These are phyloP conservation scores for Nasonia vitripennis DNA, from an alignment of 1,140 invertebrate species.

Conservation along the genomic window DNA sequence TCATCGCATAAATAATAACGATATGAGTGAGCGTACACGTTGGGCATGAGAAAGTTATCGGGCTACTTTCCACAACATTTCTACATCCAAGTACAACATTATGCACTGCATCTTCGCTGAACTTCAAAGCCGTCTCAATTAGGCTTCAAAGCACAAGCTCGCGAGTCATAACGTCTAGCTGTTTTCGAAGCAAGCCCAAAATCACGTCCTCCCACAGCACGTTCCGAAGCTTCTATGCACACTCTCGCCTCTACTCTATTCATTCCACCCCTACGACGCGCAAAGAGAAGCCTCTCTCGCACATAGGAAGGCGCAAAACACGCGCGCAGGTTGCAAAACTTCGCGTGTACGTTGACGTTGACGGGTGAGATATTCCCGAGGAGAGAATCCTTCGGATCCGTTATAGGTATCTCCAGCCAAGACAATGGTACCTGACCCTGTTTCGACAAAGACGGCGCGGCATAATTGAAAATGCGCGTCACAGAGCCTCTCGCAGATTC, in stretches of 20 bases:
- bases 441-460: conserved; percentile 50
- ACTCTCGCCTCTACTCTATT: too few species aligned
- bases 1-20: neutral
- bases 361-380: conserved; percentile 20
- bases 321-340: neutral
- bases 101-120: too few species aligned
- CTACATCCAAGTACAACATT: too few species aligned
- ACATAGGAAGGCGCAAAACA: neutral
- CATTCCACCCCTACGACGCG: too few species aligned
- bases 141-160: too few species aligned
- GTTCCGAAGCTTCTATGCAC: too few species aligned
- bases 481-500: conserved; percentile 43
- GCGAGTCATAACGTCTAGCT: too few species aligned
- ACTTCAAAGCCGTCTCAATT: too few species aligned
- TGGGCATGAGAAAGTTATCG: neutral
- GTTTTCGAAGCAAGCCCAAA: too few species aligned
- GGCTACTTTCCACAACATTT: neutral
- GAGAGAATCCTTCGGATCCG: conserved; percentile 19
- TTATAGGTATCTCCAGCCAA: conserved; percentile 44
- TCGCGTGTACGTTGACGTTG: conserved; percentile 14
- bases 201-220: too few species aligned
- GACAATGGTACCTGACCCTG: conserved; percentile 60
- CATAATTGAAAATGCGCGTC: conserved; percentile 61
- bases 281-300: too few species aligned
- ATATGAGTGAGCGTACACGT: neutral